Evolutionary conservation across 2,888 invertebrate genomes (phyloP).

Genomic region (Cantharis rustica): DNA sequence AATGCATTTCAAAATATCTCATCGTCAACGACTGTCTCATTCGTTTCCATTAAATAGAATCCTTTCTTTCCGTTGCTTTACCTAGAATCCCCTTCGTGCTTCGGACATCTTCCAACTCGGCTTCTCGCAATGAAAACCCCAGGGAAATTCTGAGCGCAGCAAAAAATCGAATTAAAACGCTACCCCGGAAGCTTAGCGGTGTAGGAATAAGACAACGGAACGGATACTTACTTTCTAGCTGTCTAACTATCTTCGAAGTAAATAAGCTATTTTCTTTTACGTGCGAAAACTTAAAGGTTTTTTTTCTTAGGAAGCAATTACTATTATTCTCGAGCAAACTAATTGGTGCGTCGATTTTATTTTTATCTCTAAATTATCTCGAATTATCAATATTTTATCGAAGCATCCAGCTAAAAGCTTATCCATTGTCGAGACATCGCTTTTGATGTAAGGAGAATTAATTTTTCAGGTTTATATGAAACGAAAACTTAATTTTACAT

Average conservation of each 20-base stretch:
- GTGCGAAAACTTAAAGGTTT: conserved; percentile 8
- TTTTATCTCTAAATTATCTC: not conserved
- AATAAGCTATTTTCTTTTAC: conserved; percentile 29
- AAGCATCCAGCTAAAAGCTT: not conserved
- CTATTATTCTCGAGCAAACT: not conserved
- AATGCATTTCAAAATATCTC: conserved; percentile 16
- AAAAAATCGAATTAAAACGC: conserved; percentile 41
- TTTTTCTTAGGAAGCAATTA: not conserved
- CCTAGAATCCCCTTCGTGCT: conserved; percentile 28
- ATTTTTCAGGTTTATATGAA: not conserved
- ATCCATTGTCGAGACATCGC: not conserved
- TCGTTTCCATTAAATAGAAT: conserved; percentile 34
- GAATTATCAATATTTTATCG: not conserved
- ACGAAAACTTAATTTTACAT: not conserved
- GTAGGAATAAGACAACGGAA: conserved; percentile 29
- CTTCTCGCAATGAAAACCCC: conserved; percentile 32
- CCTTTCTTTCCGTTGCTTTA: conserved; percentile 31
- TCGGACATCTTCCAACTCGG: conserved; percentile 28
- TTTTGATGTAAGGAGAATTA: not conserved
- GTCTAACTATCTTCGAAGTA: conserved; percentile 29
- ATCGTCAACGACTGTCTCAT: conserved; percentile 29
- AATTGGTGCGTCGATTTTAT: not conserved
- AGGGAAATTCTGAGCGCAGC: conserved; percentile 38
- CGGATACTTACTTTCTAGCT: conserved; percentile 30
- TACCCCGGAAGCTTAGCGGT: conserved; percentile 32